Evolutionary conservation across 2,113 vertebrate species (phyloP), one percentile per base, ranked within the genome.

Genomic region (Microcebus ravelobensis): DNA sequence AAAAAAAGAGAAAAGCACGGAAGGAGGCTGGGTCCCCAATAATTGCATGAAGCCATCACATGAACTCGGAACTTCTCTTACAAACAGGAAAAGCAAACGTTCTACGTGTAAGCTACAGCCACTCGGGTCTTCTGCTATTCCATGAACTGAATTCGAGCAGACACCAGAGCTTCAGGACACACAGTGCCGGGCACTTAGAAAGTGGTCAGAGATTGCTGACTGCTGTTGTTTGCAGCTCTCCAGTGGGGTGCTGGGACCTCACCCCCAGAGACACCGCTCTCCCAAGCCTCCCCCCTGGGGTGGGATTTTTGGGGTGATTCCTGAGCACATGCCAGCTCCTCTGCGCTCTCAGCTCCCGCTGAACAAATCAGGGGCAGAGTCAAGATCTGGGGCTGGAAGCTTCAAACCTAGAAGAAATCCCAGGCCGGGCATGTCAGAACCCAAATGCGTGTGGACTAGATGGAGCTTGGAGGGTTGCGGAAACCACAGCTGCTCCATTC

Each of bases 371-470:
- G 74, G 74, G 87, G 86, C 23, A 80, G 57, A 71, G 25, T 96
- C 7, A n/a, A 94, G 90, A 55, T 14, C 50, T 52, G 90, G 67
- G 52, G 48, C 48, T 48, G 48, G 48, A 48, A 94, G 39, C 27
- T 34, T 23, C 77, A 89, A 68, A 50, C 36, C 55, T 94, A 83
- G 79, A 91, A 91, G 10, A 0, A 20, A 93, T 90, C 91, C 82
- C 52, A 21, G 94, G 89, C 70, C 2, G 17, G 94, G 57, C 55
- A 39, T 81, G 95, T 96, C 94, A 61, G 70, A 95, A 67, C 45
- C 87, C 87, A 63, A 63, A 21, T 59, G 9, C 42, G 11, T 42
- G 45, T 7, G 0, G 45, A 13, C 74, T 94, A 39, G 27, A 23
- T 3, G 5, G 15, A 55, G 82, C 73, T 84, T 29, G n/a, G 63